Conservation (phyloP, 2,797 vertebrate genomes). For the Falco columbarius region DNA sequence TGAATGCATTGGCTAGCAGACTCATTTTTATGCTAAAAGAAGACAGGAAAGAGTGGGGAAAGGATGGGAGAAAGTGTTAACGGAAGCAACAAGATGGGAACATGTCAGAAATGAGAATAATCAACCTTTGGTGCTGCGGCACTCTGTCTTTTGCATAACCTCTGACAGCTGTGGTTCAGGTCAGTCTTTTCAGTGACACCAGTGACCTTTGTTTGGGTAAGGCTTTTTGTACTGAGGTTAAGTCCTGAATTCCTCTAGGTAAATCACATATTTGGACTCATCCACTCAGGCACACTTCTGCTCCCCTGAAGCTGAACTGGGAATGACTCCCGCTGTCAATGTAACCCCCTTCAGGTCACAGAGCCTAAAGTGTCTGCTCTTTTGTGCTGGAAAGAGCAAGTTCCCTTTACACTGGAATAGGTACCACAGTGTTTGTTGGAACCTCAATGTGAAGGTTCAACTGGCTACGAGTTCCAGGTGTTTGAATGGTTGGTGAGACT, state of each 20-base stretch:
- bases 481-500: not conserved
- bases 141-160: not conserved
- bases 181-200: not conserved
- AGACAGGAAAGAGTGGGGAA: not conserved
- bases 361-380: not conserved
- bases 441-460: not conserved
- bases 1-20: conserved; percentile 52
- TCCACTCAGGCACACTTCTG: not conserved
- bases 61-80: not conserved
- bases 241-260: not conserved
- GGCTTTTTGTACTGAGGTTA: not conserved
- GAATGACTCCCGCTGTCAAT: not conserved
- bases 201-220: not conserved
- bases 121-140: not conserved
- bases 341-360: not conserved
- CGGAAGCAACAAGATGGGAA: not conserved
- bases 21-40: not conserved
- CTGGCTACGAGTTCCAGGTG: not conserved
- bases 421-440: not conserved
- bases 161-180: not conserved
- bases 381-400: not conserved
- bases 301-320: not conserved
- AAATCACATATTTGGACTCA: not conserved
- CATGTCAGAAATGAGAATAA: not conserved
- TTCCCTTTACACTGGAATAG: not conserved